A percentile compares a stretch with the other conserved stretches of the same genome.
Evolutionary conservation across 2,888 invertebrate species (phyloP).

Genomic region (Platycheirus rosarum): DNA sequence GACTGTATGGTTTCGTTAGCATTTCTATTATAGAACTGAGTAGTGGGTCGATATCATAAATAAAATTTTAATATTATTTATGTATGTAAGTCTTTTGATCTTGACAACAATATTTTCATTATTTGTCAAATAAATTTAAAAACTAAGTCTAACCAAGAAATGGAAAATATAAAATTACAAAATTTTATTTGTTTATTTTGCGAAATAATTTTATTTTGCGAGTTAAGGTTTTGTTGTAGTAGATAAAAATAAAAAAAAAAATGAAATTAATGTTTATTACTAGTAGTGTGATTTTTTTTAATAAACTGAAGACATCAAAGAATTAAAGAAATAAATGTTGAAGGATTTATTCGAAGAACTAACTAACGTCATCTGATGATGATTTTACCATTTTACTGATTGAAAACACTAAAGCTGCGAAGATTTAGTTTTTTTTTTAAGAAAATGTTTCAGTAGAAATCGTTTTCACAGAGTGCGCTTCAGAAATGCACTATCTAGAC

Average conservation of each 20-base stretch:
- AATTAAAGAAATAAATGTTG: conserved; percentile 1
- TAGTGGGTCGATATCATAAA: conserved; percentile 16
- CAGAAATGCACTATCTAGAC: too few relatives aligned
- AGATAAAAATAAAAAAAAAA: conserved; percentile 6
- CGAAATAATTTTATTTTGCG: background rate
- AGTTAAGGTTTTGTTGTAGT: background rate
- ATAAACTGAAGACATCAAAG: conserved; percentile 12
- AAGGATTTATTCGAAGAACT: conserved; percentile 21
- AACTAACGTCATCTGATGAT: too few relatives aligned
- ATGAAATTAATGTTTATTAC: background rate
- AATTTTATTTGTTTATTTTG: conserved; percentile 23
- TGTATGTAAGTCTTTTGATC: conserved; percentile 44
- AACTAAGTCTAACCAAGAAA: background rate
- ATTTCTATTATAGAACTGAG: background rate
- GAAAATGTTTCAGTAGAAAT: too few relatives aligned
- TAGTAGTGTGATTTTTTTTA: background rate
- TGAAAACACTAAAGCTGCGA: too few relatives aligned
- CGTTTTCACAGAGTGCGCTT: too few relatives aligned
- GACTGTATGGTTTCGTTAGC: conserved; percentile 24
- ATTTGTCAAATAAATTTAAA: conserved; percentile 22
- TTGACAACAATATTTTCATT: conserved; percentile 22
- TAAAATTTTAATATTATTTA: conserved; percentile 15
- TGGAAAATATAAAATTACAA: conserved; percentile 25
- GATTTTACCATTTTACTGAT: too few relatives aligned
- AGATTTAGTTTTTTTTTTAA: too few relatives aligned